Percentiles rank a stretch among this genome's conserved stretches.
Evolutionary conservation across 2,888 invertebrate genomes (phyloP).

Genomic region (Micoletzkya japonica): DNA sequence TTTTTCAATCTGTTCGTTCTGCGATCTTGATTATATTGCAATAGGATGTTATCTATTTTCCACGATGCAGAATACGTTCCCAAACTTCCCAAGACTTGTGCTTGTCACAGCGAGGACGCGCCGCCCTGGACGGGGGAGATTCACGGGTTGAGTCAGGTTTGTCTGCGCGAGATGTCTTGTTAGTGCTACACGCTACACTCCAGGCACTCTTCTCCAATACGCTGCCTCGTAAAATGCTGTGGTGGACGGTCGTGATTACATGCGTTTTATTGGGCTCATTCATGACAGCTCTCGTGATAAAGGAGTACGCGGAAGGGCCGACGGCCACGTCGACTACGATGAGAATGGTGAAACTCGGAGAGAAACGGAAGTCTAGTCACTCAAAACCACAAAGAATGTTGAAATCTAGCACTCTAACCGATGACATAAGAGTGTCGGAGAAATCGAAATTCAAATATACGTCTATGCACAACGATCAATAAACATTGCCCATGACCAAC

Average conservation of each 20-base stretch:
- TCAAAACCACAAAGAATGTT: no score
- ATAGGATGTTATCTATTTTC: no score
- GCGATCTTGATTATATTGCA: no score
- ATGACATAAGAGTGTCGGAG: no score
- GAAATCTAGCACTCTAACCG: no score
- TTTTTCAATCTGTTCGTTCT: no score
- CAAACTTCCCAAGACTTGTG: conserved; percentile 40
- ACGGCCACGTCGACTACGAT: conserved; percentile 61
- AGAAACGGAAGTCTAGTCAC: neutral
- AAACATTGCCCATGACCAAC: no score
- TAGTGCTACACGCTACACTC: neutral
- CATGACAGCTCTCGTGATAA: conserved; percentile 49
- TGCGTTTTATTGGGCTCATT: conserved; percentile 50
- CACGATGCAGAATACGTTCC: no score
- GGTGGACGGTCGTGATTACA: conserved; percentile 57
- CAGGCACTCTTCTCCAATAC: conserved; percentile 48
- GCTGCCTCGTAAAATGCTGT: conserved; percentile 43
- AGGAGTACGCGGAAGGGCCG: conserved; percentile 56
- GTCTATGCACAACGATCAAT: no score
- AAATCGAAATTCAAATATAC: no score
- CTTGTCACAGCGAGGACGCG: conserved; percentile 53
- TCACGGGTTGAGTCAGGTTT: conserved; percentile 57
- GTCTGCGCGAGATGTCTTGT: neutral
- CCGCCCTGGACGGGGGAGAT: conserved; percentile 62
- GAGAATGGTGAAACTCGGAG: conserved; percentile 46